Base-by-base conservation (phyloP, 1,140 invertebrate species). In the Glossosoma conforme region DNA sequence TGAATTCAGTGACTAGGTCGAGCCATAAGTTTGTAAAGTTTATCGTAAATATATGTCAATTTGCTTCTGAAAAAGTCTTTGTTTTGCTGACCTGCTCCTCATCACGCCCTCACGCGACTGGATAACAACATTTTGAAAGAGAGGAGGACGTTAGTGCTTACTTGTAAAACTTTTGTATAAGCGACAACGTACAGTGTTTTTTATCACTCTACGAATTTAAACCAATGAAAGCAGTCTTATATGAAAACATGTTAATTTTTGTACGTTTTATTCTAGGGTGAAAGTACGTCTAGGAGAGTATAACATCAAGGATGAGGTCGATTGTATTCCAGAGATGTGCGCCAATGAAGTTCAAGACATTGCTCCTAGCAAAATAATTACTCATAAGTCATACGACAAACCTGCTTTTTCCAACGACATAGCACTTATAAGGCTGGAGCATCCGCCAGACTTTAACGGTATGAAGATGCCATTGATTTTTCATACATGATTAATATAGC, bases 351-450 rank as follows among this genome's bases (percentile, higher is more conserved):
- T 77, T 8, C 79, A 81, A 60, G 74, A 83, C 55, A 71, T 77
- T n/a, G 49, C 60, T 17, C 65, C 78, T 0, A 63, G 58, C 6
- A 59, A 63, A 40, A 62, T 80, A 4, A 66, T 69, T 14, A 61
- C 66, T 10, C 83, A 86, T 60, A 56, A 71, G 1, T 55, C 66
- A 20, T 86, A 81, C 59, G 73, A 83, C 61, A 69, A 70, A n/a
- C 78, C 79, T 0, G 41, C 60, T 1, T 80, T 78, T 52, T 73
- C 77, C 46, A 80, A 87, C 58, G 85, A 88, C 59, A 80, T 87
- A 35, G 82, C 81, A 1, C 63, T 88, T 4, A 67, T 88, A 20
- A 63, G 74, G 33, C 56, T 84, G n/a, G 62, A 77, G 8, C 55
- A 54, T n/a, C 66, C 70, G 1, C 74, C 73, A 6, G n/a, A 65